Conservation (phyloP, 2,113 vertebrate species). For the Charadrius vociferus region DNA sequence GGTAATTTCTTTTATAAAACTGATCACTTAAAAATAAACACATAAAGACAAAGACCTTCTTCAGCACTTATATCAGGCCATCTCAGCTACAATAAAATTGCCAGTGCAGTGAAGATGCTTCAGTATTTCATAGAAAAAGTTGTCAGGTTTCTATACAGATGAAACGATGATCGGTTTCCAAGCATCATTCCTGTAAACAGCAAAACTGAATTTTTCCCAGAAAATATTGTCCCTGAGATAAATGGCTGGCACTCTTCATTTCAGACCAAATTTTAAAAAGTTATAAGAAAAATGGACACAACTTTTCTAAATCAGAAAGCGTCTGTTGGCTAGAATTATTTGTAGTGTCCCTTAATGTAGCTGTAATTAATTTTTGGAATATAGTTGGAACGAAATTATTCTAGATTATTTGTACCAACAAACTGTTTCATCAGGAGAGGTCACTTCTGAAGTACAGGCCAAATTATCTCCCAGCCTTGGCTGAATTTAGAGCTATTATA, state of each 20-base stretch:
- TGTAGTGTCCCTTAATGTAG: neutral
- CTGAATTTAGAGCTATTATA: neutral
- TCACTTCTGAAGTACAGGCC: neutral
- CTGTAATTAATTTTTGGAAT: neutral
- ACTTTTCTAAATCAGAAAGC: neutral
- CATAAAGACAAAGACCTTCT: neutral
- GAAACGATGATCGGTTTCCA: neutral
- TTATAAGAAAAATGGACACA: neutral
- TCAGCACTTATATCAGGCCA: neutral
- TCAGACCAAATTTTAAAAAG: neutral
- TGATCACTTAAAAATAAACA: neutral
- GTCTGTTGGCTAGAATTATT: neutral
- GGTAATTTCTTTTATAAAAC: neutral
- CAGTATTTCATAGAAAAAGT: neutral
- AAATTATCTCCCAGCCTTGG: neutral
- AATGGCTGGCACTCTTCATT: neutral
- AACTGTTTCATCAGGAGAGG: neutral
- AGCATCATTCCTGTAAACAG: neutral
- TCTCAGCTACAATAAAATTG: neutral
- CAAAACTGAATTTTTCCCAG: neutral
- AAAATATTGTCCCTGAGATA: neutral
- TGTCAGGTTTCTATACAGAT: neutral
- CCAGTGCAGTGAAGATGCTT: neutral
- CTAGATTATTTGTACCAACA: neutral
- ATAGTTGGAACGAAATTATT: neutral